These are phyloP conservation scores for Eretmocerus hayati DNA, from an alignment of 2,888 invertebrate genomes.

Conservation along the genomic window DNA sequence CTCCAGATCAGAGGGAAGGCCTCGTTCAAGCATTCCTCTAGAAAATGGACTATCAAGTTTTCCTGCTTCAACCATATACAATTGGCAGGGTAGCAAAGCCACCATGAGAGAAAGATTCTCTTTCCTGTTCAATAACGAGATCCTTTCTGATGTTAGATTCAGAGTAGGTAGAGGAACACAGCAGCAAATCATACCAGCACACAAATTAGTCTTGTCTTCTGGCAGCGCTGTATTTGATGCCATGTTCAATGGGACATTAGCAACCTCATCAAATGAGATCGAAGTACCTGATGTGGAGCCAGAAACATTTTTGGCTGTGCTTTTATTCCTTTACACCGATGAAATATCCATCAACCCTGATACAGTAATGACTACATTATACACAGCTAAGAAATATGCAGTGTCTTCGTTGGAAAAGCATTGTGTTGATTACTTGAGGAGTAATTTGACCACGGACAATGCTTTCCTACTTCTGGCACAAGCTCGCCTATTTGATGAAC, in stretches of 20 bases:
- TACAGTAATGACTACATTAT: constrained; percentile 79
- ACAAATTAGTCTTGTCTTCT: constrained; percentile 71
- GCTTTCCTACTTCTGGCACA: constrained; percentile 74
- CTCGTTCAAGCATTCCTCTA: constrained; percentile 28
- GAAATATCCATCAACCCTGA: constrained; percentile 78
- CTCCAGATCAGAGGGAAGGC: constrained; percentile 30
- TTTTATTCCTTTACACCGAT: constrained; percentile 71
- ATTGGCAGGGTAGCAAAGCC: constrained; percentile 69
- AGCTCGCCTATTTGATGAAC: constrained; percentile 76
- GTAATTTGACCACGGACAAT: constrained; percentile 73
- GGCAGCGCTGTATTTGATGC: constrained; percentile 83
- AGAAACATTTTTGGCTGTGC: constrained; percentile 68
- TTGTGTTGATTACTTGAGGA: constrained; percentile 71
- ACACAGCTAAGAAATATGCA: constrained; percentile 82
- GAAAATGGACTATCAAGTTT: constrained; percentile 27
- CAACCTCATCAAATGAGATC: constrained; percentile 63
- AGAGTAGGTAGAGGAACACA: constrained; percentile 66
- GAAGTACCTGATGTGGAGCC: constrained; percentile 80
- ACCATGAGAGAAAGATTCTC: constrained; percentile 69
- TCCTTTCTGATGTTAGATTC: constrained; percentile 68
- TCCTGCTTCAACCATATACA: constrained; percentile 44
- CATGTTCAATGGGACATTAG: constrained; percentile 74
- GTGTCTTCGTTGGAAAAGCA: constrained; percentile 75
- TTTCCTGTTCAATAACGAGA: constrained; percentile 61
- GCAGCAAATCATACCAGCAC: constrained; percentile 68